Evolutionary conservation across 2,113 vertebrate species (phyloP), one percentile per base, ranked within the genome.

Genomic region (Genyomyrus donnyi): DNA sequence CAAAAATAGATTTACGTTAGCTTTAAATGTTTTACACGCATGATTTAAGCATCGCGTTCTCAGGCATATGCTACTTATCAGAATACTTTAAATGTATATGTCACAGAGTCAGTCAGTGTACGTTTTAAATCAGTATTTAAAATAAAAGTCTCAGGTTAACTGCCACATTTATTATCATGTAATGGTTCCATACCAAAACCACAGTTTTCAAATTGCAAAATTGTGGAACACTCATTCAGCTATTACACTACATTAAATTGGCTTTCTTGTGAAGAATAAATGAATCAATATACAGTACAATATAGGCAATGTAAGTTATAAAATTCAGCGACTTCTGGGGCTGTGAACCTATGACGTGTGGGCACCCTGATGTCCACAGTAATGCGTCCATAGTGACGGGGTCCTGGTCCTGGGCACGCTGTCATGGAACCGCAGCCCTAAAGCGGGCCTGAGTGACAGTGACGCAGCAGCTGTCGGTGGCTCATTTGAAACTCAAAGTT

Each of bases 401-500:
- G 7, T 3, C 5, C 42, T 2, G 50, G 21, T 31, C 7, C 66
- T 39, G 17, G 66, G 21, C 19, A 11, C 10, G 21, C 70, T 56
- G 90, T 90, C 52, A 74, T 21, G 21, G 27, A 21, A 58, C 52
- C 39, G 46, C 42, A 70, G 35, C 56, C 35, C 52, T 11, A 3
- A 6, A 45, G 52, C 27, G 19, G 56, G 17, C 39, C 21, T 31
- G 19, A 66, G 77, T 89, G 93, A 93, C 94, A 94, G 92, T 93
- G 94, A 94, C 83, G 77, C 89, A 95, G 91, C 42, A 91, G 91
- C 91, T 94, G 83, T 90, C 85, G 89, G 62, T 77, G 91, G 90
- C 91, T 94, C 90, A 93, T 95, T 95, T 94, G 83, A 94, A 95
- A 94, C 90, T 93, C 91, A 94, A 95, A 94, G 94, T 93, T 90